These are phyloP conservation scores for Caenorhabditis virilis DNA, from an alignment of 2,888 invertebrate species.

Conservation along the genomic window DNA sequence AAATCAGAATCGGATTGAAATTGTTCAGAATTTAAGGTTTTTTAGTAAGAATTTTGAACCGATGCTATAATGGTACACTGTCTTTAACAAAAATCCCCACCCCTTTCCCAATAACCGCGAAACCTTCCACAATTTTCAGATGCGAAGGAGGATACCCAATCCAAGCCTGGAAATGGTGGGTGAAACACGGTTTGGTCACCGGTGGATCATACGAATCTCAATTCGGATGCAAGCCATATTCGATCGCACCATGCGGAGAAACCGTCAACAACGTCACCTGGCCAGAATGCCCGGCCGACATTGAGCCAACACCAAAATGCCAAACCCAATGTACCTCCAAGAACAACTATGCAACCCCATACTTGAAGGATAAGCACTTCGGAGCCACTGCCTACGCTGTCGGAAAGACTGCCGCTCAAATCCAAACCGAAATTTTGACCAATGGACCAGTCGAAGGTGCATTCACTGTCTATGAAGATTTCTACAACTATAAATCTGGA, in stretches of 20 bases:
- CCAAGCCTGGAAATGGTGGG: constrained; percentile 37
- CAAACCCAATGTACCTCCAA: constrained; percentile 12
- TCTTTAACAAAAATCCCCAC: no score
- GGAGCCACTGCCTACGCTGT: constrained; percentile 32
- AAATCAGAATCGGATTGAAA: no score
- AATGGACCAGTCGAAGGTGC: constrained; percentile 85
- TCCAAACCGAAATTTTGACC: constrained; percentile 79
- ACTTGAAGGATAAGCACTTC: constrained; percentile 22
- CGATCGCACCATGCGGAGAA: constrained; percentile 38
- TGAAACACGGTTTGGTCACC: constrained; percentile 29
- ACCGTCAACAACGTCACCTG: constrained; percentile 16
- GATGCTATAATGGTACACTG: no score
- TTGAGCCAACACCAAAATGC: constrained; percentile 27
- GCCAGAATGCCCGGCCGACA: constrained; percentile 13
- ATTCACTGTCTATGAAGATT: constrained; percentile 85
- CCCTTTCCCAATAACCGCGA: constrained; percentile 77
- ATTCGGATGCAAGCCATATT: constrained; percentile 42
- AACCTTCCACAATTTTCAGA: constrained; percentile 9
- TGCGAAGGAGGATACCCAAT: constrained; percentile 42
- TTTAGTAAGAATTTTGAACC: no score
- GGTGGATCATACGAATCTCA: constrained; percentile 33
- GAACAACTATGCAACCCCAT: constrained; percentile 17
- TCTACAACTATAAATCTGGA: constrained; percentile 82
- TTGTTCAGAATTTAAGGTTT: no score
- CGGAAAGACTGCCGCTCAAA: constrained; percentile 18